phyloP scores from a whole-genome alignment of 2,113 vertebrate species.

The Ageneiosus marmoratus region DNA sequence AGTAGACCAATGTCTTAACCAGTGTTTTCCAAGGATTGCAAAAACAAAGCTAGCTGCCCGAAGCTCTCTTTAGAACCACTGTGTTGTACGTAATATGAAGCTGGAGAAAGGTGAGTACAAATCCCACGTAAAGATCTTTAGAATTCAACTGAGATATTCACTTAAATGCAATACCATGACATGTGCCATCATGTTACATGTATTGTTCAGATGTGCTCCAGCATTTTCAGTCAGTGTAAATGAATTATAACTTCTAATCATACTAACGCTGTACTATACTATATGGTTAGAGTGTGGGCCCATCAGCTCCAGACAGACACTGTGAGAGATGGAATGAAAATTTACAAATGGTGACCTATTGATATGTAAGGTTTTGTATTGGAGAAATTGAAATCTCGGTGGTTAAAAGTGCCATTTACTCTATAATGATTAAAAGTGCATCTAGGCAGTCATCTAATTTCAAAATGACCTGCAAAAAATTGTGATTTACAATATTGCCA shows the following conservation, averaged over 20 bases:
- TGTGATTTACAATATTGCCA: neutral
- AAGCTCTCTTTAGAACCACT: neutral
- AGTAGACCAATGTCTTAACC: no score
- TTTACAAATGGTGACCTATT: constrained; percentile 3
- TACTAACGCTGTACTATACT: no score
- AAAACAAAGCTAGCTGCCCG: neutral
- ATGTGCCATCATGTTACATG: no score
- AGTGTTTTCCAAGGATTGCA: no score
- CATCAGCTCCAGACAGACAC: constrained; percentile 21
- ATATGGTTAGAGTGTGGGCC: neutral
- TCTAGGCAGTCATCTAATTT: neutral
- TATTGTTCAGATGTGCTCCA: constrained; percentile 56
- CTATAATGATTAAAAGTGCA: neutral
- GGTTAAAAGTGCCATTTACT: no score
- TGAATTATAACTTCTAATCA: no score
- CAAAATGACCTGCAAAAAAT: neutral
- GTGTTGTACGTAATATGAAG: neutral
- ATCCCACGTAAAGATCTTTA: constrained; percentile 4
- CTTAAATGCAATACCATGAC: neutral
- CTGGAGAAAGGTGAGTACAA: neutral
- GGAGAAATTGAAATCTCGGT: neutral
- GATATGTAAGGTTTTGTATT: neutral
- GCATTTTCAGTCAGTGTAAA: no score
- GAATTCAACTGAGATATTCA: neutral
- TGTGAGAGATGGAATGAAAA: constrained; percentile 13